Conservation (phyloP, 2,113 vertebrate species). For the Equus przewalskii region DNA sequence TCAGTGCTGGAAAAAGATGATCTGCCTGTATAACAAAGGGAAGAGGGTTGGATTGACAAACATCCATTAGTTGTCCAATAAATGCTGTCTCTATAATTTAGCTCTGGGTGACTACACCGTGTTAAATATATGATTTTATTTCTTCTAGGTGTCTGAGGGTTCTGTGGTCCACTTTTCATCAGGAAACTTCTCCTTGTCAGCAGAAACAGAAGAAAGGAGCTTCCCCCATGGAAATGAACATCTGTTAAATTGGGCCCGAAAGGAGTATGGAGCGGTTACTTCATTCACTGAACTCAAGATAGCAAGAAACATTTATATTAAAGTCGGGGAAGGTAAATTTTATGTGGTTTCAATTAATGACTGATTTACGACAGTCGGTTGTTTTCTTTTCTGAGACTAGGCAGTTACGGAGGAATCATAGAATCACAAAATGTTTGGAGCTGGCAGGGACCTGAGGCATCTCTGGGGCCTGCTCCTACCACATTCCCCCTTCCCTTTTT, state of each 20-base stretch:
- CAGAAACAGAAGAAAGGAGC: constrained; percentile 87
- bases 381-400: constrained; percentile 52
- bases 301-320: constrained; percentile 96
- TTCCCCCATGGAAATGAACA: constrained; percentile 94
- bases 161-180: constrained; percentile 92
- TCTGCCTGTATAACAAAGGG: not conserved
- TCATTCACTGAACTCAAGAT: constrained; percentile 97
- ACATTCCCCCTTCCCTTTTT: not conserved
- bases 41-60: not conserved
- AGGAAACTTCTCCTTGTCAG: constrained; percentile 91
- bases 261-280: constrained; percentile 95
- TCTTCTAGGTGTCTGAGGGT: constrained; percentile 92
- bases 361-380: not conserved
- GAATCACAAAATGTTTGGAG: not conserved
- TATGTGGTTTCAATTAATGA: not conserved
- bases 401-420: not conserved
- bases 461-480: not conserved
- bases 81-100: constrained; percentile 13
- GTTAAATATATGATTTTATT: constrained; percentile 79
- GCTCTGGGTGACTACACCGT: not conserved
- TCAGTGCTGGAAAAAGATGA: constrained; percentile 10
- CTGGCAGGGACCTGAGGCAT: not conserved
- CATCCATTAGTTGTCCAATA: not conserved
- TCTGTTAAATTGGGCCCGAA: constrained; percentile 94
- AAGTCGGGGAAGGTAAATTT: constrained; percentile 97